Evolutionary conservation across 2,113 vertebrate species (phyloP), one percentile per base, ranked within the genome.

Genomic region (Cryptotis parvus): DNA sequence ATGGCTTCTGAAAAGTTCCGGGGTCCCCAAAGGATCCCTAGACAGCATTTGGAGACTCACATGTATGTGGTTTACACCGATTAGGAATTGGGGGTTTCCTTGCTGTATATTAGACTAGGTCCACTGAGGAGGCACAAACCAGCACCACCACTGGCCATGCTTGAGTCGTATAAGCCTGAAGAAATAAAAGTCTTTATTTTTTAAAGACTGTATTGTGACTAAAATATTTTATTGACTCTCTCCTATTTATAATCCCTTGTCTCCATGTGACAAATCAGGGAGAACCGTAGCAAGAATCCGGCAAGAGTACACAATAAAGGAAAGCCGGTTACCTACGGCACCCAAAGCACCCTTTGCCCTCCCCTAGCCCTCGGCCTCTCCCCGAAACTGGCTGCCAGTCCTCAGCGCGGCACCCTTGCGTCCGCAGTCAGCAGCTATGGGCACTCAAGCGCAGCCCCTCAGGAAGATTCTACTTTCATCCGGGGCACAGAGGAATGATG

Each of bases 181-280:
- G 33, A n/a, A 84, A 89, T 11, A 73, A 77, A 82, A 72, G n/a
- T n/a, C 10, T 27, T 33, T 3, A 37, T 24, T 29, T 24, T 35
- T 77, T 75, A 69, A 16, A 89, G 27, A 69, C 26, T 39, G 70
- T 27, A 73, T 16, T 61, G 70, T 73, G 77, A 91, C 77, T 69
- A 91, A 89, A 90, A 70, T 78, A 24, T 77, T 80, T 83, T 24
- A 26, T 35, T 68, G 83, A 84, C 68, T 87, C 49, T 33, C 49
- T 76, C 76, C 84, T 81, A 33, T 43, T 78, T 43, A 2, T 58
- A 29, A 18, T 5, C 22, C 33, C 49, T n/a, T 9, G 5, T 18
- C 33, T 2, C 7, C 8, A 55, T 15, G 14, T 69, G 78, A 70
- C 10, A 78, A 84, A 39, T 41, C 10, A 79, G 63, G 84, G 49